A percentile compares a stretch with the other conserved stretches of the same genome.
Conservation (phyloP, 2,797 vertebrate species). For the Premnoplex brunnescens region DNA sequence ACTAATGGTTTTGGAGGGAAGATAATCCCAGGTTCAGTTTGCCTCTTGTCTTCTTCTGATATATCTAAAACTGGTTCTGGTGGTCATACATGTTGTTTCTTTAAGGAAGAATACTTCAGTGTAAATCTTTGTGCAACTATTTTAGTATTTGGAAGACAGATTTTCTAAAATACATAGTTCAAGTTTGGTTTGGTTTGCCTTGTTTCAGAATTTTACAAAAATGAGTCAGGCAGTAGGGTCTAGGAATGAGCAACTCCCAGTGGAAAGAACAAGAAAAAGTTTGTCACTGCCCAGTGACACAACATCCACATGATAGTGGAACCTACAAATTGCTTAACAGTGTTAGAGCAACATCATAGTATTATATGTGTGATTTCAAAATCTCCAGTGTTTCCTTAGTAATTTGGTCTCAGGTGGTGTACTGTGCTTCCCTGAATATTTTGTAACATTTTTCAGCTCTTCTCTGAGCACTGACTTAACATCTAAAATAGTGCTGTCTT, state of each 20-base stretch:
- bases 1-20: background rate
- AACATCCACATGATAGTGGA: background rate
- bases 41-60: background rate
- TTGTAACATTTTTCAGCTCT: background rate
- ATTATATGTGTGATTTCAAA: background rate
- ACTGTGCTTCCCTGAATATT: background rate
- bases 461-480: background rate
- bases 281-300: conserved; percentile 21
- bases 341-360: background rate
- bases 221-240: background rate
- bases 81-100: background rate
- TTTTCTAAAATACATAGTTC: background rate
- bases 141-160: background rate
- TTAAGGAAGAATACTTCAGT: background rate
- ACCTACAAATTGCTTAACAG: background rate
- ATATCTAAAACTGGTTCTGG: background rate
- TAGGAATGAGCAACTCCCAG: background rate
- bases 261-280: background rate
- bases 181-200: background rate
- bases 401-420: background rate
- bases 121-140: background rate
- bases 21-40: background rate
- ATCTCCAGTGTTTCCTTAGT: background rate
- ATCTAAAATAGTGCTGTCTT: background rate
- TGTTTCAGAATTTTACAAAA: background rate